Conservation (phyloP, 2,113 vertebrate genomes). For the Rhinoderma darwinii region DNA sequence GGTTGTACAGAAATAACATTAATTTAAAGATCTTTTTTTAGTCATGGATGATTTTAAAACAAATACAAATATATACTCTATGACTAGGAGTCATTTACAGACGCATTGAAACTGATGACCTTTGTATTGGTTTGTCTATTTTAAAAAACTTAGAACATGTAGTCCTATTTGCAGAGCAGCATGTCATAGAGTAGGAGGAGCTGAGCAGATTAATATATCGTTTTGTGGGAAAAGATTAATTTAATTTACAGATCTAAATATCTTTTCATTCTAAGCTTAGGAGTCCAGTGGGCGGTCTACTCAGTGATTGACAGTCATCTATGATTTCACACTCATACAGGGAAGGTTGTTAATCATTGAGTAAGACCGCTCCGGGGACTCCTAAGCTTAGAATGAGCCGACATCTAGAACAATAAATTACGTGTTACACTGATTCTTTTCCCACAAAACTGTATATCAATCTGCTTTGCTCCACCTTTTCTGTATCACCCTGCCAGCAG, state of each 20-base stretch:
- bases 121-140: neutral
- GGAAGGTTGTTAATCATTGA: neutral
- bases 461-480: no score
- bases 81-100: no score
- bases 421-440: no score
- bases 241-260: neutral
- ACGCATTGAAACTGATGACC: neutral
- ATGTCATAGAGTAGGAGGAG: no score
- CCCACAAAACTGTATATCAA: no score
- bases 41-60: neutral
- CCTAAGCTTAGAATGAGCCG: neutral
- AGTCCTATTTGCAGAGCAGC: no score
- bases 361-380: neutral
- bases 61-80: neutral
- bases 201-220: neutral
- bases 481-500: no score
- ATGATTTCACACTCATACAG: no score
- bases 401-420: no score
- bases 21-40: neutral
- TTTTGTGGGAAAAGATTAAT: neutral
- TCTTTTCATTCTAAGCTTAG: neutral
- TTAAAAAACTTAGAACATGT: neutral
- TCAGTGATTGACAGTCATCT: no score
- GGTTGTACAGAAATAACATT: neutral
- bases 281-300: neutral